These are phyloP conservation scores for Nymphalis polychloros DNA, from an alignment of 2,888 invertebrate genomes.

Conservation along the genomic window DNA sequence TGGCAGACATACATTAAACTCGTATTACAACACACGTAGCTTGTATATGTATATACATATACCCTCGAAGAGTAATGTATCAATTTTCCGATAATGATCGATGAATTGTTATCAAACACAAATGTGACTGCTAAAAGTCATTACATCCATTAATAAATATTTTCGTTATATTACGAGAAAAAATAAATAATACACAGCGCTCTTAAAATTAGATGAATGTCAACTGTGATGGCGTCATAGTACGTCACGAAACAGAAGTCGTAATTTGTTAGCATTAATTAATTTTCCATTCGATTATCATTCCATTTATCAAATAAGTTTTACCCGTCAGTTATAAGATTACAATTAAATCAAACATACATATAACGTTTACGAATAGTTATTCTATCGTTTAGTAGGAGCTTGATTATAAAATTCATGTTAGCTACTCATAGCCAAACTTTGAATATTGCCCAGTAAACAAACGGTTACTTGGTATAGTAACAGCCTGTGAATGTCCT, in stretches of 20 bases:
- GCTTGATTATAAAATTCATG: too few relatives aligned
- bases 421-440: too few relatives aligned
- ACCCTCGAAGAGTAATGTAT: conserved; percentile 22
- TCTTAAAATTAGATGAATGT: background rate
- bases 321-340: too few relatives aligned
- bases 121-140: background rate
- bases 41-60: background rate
- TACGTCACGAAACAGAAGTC: background rate
- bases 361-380: too few relatives aligned
- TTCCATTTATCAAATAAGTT: too few relatives aligned
- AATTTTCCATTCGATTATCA: background rate
- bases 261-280: background rate
- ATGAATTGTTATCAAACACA: background rate
- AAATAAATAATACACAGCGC: background rate
- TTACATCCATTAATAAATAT: background rate
- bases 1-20: conserved; percentile 20
- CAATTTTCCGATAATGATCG: conserved; percentile 18
- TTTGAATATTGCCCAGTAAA: too few relatives aligned
- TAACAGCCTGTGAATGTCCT: too few relatives aligned
- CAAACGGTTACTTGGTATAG: too few relatives aligned
- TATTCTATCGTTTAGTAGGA: too few relatives aligned
- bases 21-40: conserved; percentile 17
- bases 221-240: background rate
- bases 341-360: too few relatives aligned
- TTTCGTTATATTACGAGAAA: background rate